Evolutionary conservation across 1,140 invertebrate genomes (phyloP).

Genomic region (Drosophila ercepeae): DNA sequence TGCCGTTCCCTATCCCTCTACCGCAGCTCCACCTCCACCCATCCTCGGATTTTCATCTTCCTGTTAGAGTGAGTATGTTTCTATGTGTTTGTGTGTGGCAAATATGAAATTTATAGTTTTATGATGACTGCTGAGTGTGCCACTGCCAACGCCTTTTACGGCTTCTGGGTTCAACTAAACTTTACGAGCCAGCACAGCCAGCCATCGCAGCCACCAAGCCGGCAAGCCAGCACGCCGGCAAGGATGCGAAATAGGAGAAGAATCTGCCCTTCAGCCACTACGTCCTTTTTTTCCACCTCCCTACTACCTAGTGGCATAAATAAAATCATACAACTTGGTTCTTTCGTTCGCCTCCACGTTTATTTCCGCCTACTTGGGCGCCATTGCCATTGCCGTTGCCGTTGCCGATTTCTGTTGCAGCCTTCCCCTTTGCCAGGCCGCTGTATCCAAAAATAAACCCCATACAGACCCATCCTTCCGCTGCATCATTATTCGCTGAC

Average conservation of each 20-base stretch:
- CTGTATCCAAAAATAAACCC: slow-evolving; percentile 53
- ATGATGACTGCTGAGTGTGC: slow-evolving; percentile 82
- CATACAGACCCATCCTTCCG: slow-evolving; percentile 15
- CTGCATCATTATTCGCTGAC: slow-evolving; percentile 19
- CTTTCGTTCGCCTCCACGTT: slow-evolving; percentile 51
- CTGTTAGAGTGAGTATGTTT: slow-evolving; percentile 6
- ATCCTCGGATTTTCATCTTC: neutral
- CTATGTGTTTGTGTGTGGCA: slow-evolving; percentile 56
- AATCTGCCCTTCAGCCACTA: slow-evolving; percentile 14
- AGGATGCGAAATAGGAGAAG: slow-evolving; percentile 24
- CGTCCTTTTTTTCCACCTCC: neutral
- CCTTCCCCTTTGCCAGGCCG: slow-evolving; percentile 15
- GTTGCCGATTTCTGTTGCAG: slow-evolving; percentile 67
- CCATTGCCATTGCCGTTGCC: slow-evolving; percentile 62
- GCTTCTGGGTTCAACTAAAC: slow-evolving; percentile 76
- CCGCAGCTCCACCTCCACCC: neutral
- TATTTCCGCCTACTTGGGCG: slow-evolving; percentile 78
- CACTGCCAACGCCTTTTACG: slow-evolving; percentile 80
- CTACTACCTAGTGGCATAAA: slow-evolving; percentile 63
- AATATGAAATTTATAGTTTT: slow-evolving; percentile 83
- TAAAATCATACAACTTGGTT: slow-evolving; percentile 74
- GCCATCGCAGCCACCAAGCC: too few species aligned
- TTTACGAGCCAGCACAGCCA: slow-evolving; percentile 65
- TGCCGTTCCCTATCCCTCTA: slow-evolving; percentile 26
- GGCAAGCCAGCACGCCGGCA: neutral